These are phyloP conservation scores for Drosophila ohnishii DNA, from an alignment of 1,140 invertebrate genomes.

Conservation along the genomic window DNA sequence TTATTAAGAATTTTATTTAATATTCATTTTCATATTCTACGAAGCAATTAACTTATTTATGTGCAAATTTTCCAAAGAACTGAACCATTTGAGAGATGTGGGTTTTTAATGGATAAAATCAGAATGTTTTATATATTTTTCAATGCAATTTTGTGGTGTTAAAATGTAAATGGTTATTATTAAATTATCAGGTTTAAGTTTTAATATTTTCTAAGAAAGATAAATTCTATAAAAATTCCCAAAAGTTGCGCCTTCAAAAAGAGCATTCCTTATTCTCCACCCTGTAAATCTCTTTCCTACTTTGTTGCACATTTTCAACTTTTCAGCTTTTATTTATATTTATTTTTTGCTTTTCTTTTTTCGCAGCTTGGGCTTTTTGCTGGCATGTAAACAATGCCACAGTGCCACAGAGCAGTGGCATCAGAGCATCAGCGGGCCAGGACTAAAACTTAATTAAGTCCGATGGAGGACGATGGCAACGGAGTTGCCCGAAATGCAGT, in stretches of 20 bases:
- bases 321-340: constrained; percentile 35
- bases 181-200: background rate
- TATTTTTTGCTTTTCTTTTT: constrained; percentile 46
- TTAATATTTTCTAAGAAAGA: background rate
- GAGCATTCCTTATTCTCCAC: background rate
- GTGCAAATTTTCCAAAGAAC: background rate
- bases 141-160: background rate
- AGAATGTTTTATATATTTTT: no score
- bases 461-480: constrained; percentile 11
- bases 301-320: constrained; percentile 16
- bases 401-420: constrained; percentile 38
- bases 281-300: background rate
- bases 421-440: constrained; percentile 5
- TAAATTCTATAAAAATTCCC: background rate
- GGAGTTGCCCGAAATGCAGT: constrained; percentile 25
- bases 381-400: constrained; percentile 43
- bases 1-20: background rate
- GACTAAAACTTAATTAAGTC: constrained; percentile 73
- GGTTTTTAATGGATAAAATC: background rate
- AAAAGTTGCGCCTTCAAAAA: background rate
- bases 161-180: background rate
- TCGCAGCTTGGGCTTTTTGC: constrained; percentile 33
- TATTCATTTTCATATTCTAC: background rate
- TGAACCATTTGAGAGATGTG: background rate
- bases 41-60: background rate